A percentile compares a stretch with the other conserved stretches of the same genome.
Evolutionary conservation across 2,113 vertebrate species (phyloP).

Genomic region (Corynorhinus townsendii): DNA sequence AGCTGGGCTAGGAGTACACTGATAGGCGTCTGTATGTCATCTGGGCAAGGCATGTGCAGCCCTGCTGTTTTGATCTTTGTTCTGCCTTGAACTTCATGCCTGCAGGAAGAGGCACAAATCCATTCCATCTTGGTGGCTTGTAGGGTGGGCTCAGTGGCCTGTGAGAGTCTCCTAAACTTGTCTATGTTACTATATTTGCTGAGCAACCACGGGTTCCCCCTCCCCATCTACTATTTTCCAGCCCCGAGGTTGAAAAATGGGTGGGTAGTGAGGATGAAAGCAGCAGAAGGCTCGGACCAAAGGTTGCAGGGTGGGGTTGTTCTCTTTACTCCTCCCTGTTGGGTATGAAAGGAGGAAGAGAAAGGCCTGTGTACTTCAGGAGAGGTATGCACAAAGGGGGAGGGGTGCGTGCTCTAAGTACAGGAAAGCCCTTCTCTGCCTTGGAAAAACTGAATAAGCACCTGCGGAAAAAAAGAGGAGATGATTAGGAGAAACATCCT

Average conservation of each 20-base stretch:
- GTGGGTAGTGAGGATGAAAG: neutral
- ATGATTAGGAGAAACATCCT: constrained; percentile 5
- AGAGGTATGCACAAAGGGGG: neutral
- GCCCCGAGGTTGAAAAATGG: neutral
- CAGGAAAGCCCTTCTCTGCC: neutral
- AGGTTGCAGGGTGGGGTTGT: constrained; percentile 46
- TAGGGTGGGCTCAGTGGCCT: neutral
- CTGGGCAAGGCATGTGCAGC: neutral
- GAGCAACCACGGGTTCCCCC: neutral
- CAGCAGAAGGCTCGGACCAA: neutral
- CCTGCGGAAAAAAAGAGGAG: neutral
- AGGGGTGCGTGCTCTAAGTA: neutral
- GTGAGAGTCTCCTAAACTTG: neutral
- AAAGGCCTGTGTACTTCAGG: neutral
- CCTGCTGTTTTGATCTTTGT: neutral
- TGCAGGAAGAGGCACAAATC: neutral
- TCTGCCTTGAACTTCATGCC: neutral
- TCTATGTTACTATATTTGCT: neutral
- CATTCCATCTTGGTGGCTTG: neutral
- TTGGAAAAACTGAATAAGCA: neutral
- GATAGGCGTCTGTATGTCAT: neutral
- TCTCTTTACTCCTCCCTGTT: neutral
- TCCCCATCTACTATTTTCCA: neutral
- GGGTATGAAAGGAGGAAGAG: constrained; percentile 20
- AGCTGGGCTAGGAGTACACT: neutral